These are phyloP conservation scores for Gerris lacustris DNA, from an alignment of 2,888 invertebrate genomes.

Conservation along the genomic window DNA sequence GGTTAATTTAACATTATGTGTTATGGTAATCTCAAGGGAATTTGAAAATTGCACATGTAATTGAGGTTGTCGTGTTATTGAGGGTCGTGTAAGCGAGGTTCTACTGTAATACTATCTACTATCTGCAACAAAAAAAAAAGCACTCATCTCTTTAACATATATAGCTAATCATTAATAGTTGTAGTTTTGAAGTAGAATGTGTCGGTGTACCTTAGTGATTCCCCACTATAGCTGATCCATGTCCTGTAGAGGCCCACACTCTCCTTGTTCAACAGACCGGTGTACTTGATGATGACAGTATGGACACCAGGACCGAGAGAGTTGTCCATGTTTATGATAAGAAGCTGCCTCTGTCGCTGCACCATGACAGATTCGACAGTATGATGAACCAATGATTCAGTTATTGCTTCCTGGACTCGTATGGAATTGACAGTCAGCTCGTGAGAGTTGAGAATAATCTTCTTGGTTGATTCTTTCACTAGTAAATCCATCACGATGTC, in stretches of 20 bases:
- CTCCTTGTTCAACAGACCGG: conserved; percentile 7
- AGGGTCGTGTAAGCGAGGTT: no score
- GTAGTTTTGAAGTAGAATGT: no score
- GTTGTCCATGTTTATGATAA: conserved; percentile 26
- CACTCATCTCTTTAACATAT: no score
- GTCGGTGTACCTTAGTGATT: no score
- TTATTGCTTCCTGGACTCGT: conserved; percentile 29
- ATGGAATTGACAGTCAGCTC: conserved; percentile 43
- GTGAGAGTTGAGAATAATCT: conserved; percentile 50
- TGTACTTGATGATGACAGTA: conserved; percentile 24
- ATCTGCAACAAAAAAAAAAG: no score
- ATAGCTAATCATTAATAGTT: no score
- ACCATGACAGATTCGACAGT: conserved; percentile 38
- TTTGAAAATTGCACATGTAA: no score
- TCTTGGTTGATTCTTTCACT: conserved; percentile 38
- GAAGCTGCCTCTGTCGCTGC: conserved; percentile 31
- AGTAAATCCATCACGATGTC: conserved; percentile 42
- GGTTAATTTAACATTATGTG: no score
- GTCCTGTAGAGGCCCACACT: conserved; percentile 17
- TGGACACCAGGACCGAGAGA: conserved; percentile 36
- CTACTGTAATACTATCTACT: no score
- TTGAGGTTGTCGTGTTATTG: no score
- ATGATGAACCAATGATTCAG: conserved; percentile 30
- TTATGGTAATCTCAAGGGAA: no score
- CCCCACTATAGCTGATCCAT: neutral